Base-by-base conservation (phyloP, 2,113 vertebrate genomes). In the Rhinolophus sinicus region DNA sequence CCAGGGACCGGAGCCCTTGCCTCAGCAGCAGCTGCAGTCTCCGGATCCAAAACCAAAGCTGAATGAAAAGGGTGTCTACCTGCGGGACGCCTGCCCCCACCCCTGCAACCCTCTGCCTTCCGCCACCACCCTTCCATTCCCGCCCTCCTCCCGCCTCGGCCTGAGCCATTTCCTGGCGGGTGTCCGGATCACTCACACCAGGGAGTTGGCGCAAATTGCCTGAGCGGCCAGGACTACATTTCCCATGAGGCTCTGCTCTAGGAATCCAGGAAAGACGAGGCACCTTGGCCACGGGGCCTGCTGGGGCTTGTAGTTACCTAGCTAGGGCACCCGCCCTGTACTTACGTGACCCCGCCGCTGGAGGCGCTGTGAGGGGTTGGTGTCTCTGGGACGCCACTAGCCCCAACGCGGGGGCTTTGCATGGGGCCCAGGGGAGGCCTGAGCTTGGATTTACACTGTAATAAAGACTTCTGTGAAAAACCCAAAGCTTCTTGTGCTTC, bases 1-100 rank as follows among this genome's bases (percentile, higher is more conserved):
- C 98, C 98, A 69, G 98, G 98, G 78, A 94, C 97, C 1, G 96
- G 97, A 96, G 89, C 96, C 86, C 80, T 97, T 13, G 90, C 97
- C 58, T 94, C 97, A 1, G 94, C 94, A 85, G 93, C 96, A 85
- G 95, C 97, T 33, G 52, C 89, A 64, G 97, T 96, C 81, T 96
- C 97, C 21, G 98, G 98, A 94, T 97, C 98, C 93, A 98, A 98
- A 98, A 97, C 97, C 84, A 98, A 98, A 97, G 97, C 98, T 5
- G 98, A 98, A 97, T 98, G 97, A 98, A 86, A 85, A 58, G 47
- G 54, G 85, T 54, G 88, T 90, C 86, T 93, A 93, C 73, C 76
- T 9, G 64, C 22, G 35, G 76, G 97, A 96, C 83, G 60, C 95
- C 92, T 93, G 85, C n/a, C 85, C 87, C 78, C 75, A 76, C 11